Evolutionary conservation across 92 coral and sea anemone species (phyloP).

Genomic region (Plumapathes pennacea): DNA sequence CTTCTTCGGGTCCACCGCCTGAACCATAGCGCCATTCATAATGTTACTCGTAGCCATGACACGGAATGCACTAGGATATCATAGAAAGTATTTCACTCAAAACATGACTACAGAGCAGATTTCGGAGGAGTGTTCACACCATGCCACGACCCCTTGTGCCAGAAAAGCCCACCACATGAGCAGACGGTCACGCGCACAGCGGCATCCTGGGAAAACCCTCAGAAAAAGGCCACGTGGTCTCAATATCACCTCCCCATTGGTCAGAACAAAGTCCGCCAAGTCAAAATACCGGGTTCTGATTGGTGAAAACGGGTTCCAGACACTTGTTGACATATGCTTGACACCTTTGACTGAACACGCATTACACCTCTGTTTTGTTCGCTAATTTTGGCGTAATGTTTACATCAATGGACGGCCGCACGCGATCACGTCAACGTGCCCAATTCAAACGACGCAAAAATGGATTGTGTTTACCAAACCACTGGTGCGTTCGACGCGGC

Average conservation of each 20-base stretch:
- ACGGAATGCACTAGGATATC: conserved; percentile 31
- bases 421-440: conserved; percentile 89
- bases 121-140: conserved; percentile 20
- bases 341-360: conserved; percentile 28
- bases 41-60: conserved; percentile 71
- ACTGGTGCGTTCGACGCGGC: too few species aligned
- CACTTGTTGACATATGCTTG: conserved; percentile 36
- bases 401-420: conserved; percentile 44
- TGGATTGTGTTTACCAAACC: too few species aligned
- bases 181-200: too few species aligned
- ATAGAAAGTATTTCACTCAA: conserved; percentile 22
- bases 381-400: conserved; percentile 82
- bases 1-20: conserved; percentile 61
- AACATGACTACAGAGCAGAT: conserved; percentile 65
- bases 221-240: conserved; percentile 46
- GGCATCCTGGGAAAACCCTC: conserved; percentile 95
- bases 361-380: conserved; percentile 41
- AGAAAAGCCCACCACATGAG: too few species aligned
- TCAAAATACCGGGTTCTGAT: conserved; percentile 21
- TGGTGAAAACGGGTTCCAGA: conserved; percentile 44
- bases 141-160: conserved; percentile 53
- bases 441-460: too few species aligned
- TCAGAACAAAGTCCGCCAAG: background rate
- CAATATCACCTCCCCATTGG: conserved; percentile 43
- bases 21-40: conserved; percentile 70